phyloP scores from a whole-genome alignment of 2,113 vertebrate genomes.

The Astatotilapia flaviijosephi region DNA sequence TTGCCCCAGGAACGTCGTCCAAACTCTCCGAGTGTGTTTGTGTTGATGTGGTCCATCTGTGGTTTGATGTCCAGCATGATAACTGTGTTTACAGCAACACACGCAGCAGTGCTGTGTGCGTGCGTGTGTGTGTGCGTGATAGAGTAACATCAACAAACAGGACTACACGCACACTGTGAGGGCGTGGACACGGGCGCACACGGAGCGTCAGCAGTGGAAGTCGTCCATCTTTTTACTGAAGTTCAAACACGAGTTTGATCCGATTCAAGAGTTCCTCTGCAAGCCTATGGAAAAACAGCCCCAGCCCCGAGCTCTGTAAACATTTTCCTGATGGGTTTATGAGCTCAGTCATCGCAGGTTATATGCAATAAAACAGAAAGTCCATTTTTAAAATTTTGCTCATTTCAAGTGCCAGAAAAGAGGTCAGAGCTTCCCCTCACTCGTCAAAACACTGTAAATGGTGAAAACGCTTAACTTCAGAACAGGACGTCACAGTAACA shows the following conservation, averaged over 20 bases:
- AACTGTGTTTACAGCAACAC: constrained; percentile 3
- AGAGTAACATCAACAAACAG: background rate
- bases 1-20: background rate
- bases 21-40: background rate
- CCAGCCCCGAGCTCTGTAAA: background rate
- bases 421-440: background rate
- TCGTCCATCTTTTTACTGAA: background rate
- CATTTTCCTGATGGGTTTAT: background rate
- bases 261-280: background rate
- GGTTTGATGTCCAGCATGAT: background rate
- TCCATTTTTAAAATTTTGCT: background rate
- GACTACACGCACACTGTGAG: background rate
- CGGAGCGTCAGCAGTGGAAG: background rate
- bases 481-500: background rate
- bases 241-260: background rate
- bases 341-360: background rate
- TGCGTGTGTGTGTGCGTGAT: background rate
- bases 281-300: background rate
- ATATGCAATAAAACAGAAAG: background rate
- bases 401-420: background rate
- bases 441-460: background rate
- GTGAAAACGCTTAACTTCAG: background rate
- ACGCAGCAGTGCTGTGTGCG: background rate
- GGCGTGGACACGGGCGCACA: background rate
- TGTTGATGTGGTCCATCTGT: constrained; percentile 31